Conservation (phyloP, 2,888 invertebrate species). For the Barypeithes pellucidus region DNA sequence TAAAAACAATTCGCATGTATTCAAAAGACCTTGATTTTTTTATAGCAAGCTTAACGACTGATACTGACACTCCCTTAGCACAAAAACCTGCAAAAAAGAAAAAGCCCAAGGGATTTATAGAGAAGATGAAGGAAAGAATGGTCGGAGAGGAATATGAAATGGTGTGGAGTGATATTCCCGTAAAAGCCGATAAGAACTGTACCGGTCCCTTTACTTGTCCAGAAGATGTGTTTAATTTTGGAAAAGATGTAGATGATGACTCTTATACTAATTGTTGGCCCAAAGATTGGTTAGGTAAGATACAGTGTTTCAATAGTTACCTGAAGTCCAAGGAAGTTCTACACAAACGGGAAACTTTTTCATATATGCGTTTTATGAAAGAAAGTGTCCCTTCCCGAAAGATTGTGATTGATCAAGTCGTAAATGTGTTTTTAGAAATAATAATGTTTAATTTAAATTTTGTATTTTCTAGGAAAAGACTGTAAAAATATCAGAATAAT, state of each 20-base stretch:
- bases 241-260: conserved; percentile 41
- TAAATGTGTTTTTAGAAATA: conserved; percentile 69
- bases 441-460: conserved; percentile 72
- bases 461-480: conserved; percentile 41
- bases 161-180: conserved; percentile 78
- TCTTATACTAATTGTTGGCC: conserved; percentile 90
- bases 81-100: conserved; percentile 33
- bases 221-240: conserved; percentile 46
- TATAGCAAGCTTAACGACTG: conserved; percentile 47
- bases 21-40: conserved; percentile 14
- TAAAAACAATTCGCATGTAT: not conserved
- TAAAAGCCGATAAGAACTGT: conserved; percentile 69
- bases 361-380: no score
- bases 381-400: no score
- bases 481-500: conserved; percentile 81
- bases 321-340: no score
- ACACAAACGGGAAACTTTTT: no score
- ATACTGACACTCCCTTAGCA: conserved; percentile 29
- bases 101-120: conserved; percentile 67
- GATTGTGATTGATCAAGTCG: no score
- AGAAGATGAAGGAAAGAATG: conserved; percentile 74
- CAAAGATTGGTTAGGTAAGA: conserved; percentile 91
- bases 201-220: conserved; percentile 58
- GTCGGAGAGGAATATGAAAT: conserved; percentile 77
- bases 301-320: not conserved